phyloP scores from a whole-genome alignment of 2,113 vertebrate genomes.

The Cyrtonyx montezumae region DNA sequence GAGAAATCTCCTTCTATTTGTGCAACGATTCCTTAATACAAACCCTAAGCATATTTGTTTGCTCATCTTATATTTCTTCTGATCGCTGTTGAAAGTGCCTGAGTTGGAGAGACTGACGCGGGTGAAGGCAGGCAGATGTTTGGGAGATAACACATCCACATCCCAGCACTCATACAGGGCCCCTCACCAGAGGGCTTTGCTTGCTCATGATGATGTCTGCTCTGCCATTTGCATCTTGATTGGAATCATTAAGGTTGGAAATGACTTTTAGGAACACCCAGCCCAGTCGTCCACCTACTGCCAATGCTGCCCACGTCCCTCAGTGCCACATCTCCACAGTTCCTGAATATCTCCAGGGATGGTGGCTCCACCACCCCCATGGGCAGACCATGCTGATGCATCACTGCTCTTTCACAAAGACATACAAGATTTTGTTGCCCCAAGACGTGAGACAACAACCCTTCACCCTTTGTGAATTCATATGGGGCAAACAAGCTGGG shows the following conservation, averaged over 20 bases:
- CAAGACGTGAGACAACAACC: not conserved
- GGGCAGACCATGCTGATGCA: no score
- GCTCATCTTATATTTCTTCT: constrained; percentile 58
- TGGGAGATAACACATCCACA: constrained; percentile 6
- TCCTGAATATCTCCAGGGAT: no score
- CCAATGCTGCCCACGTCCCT: no score
- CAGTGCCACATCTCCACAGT: no score
- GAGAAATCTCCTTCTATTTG: constrained; percentile 45
- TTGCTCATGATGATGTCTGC: not conserved
- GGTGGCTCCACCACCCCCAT: no score
- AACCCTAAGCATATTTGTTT: constrained; percentile 52
- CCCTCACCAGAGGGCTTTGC: constrained; percentile 28
- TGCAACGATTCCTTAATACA: constrained; percentile 25
- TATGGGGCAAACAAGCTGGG: not conserved
- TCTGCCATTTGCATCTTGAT: not conserved
- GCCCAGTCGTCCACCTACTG: no score
- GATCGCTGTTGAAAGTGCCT: constrained; percentile 9
- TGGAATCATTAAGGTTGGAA: no score
- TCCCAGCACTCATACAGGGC: not conserved
- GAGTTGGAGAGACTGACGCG: constrained; percentile 5
- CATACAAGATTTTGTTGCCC: not conserved
- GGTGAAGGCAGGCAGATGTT: constrained; percentile 44
- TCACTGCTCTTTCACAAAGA: no score
- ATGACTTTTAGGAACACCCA: no score
- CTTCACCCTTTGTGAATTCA: not conserved